Conservation (phyloP, 2,888 invertebrate genomes). For the Calliscelio sp. region DNA sequence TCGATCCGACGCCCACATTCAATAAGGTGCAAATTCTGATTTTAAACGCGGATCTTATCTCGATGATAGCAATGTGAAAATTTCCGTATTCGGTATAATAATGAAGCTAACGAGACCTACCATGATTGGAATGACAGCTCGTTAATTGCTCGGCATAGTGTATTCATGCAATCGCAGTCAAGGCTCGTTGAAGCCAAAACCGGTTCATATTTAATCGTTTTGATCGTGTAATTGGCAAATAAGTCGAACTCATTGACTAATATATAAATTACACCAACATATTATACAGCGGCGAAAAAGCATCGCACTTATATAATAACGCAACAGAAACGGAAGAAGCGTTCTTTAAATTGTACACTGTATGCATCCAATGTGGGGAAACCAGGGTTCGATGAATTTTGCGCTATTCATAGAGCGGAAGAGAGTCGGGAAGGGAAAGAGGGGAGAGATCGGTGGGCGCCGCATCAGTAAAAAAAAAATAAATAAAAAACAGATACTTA, state of each 20-base stretch:
- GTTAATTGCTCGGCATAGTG: conserved; percentile 73
- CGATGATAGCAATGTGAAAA: conserved; percentile 71
- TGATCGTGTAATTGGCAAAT: conserved; percentile 73
- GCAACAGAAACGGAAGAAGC: conserved; percentile 37
- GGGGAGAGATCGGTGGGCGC: no score
- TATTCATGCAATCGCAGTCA: conserved; percentile 65
- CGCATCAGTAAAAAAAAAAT: no score
- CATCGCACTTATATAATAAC: conserved; percentile 48
- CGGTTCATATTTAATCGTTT: conserved; percentile 74
- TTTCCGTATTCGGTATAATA: conserved; percentile 73
- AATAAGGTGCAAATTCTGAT: conserved; percentile 70
- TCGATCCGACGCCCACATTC: conserved; percentile 62
- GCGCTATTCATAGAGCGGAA: neutral
- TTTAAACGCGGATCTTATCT: conserved; percentile 69
- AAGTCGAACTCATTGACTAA: conserved; percentile 70
- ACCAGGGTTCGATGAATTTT: neutral
- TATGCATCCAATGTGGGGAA: conserved; percentile 62
- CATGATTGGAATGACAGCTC: conserved; percentile 74
- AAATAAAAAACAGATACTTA: no score
- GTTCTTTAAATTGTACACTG: conserved; percentile 52
- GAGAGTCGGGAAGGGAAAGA: no score
- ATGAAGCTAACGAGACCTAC: conserved; percentile 74
- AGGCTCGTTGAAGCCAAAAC: conserved; percentile 70
- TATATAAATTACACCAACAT: conserved; percentile 63
- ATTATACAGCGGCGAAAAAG: conserved; percentile 46